These are phyloP conservation scores for Drosophila orena DNA, from an alignment of 1,140 invertebrate genomes.

Conservation along the genomic window DNA sequence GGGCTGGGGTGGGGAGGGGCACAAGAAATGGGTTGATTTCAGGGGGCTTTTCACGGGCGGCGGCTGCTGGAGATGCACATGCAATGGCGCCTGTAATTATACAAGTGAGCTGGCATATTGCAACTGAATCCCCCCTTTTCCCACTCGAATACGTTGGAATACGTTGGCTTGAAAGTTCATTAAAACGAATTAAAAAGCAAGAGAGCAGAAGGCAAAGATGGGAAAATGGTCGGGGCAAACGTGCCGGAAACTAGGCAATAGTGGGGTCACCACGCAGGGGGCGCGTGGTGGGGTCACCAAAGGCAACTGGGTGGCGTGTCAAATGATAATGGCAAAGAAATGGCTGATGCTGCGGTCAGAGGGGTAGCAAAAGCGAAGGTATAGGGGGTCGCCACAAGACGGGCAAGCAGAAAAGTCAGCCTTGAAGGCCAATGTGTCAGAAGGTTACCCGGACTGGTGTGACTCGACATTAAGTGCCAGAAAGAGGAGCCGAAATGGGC, in stretches of 20 bases:
- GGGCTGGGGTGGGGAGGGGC: no score
- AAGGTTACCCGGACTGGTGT: slow-evolving; percentile 31
- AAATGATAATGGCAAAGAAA: slow-evolving; percentile 54
- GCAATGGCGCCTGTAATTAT: slow-evolving; percentile 80
- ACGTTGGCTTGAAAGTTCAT: slow-evolving; percentile 74
- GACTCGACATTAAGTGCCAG: slow-evolving; percentile 8
- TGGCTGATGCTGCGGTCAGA: slow-evolving; percentile 9
- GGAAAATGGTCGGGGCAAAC: slow-evolving; percentile 66
- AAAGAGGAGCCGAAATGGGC: slow-evolving; percentile 2
- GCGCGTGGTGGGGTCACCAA: not conserved
- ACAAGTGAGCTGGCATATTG: slow-evolving; percentile 80
- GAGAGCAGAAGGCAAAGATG: slow-evolving; percentile 65
- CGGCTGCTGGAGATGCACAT: slow-evolving; percentile 39
- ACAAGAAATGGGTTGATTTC: no score
- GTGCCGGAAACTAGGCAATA: slow-evolving; percentile 71
- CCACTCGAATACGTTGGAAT: slow-evolving; percentile 44
- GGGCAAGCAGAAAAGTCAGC: not conserved
- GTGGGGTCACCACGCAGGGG: not conserved
- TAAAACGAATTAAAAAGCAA: slow-evolving; percentile 80
- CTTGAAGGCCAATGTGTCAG: slow-evolving; percentile 57
- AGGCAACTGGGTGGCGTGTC: not conserved
- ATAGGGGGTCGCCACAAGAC: no score
- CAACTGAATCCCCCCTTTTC: slow-evolving; percentile 23
- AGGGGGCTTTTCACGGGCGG: not conserved
- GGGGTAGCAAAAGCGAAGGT: not conserved